phyloP scores from a whole-genome alignment of 1,140 invertebrate species.

The Lepidurus arcticus region DNA sequence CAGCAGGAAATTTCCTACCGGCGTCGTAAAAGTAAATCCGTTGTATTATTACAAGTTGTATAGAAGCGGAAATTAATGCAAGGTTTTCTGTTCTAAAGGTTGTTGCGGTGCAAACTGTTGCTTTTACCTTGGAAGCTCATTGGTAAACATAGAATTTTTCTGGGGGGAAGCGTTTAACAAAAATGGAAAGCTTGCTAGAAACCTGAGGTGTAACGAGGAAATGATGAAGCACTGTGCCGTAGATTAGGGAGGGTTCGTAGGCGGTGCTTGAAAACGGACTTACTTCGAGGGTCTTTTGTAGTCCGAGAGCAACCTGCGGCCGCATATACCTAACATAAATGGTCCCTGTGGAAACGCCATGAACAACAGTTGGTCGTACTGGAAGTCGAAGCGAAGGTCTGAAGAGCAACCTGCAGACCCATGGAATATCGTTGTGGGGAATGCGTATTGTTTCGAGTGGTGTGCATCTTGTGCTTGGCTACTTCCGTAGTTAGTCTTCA shows the following conservation, averaged over 20 bases:
- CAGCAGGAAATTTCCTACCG: not conserved
- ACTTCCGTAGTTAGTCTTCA: not conserved
- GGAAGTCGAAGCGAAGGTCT: not conserved
- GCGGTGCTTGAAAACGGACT: not conserved
- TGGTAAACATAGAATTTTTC: conserved; percentile 10
- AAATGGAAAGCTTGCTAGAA: conserved; percentile 2
- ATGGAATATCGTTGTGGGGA: not conserved
- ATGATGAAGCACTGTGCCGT: not conserved
- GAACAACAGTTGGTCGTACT: not conserved
- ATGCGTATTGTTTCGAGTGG: not conserved
- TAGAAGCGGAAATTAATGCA: conserved; percentile 1
- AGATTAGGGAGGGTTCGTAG: not conserved
- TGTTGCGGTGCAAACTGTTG: not conserved
- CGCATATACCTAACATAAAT: not conserved
- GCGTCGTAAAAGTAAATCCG: not conserved
- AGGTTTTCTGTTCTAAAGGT: not conserved
- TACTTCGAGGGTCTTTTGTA: not conserved
- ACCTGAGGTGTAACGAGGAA: not conserved
- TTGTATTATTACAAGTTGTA: not conserved
- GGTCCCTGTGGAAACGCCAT: not conserved
- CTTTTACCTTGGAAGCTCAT: not conserved
- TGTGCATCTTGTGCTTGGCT: not conserved
- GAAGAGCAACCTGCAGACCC: not conserved
- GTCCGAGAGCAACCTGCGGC: not conserved
- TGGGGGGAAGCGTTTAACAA: not conserved